Base-by-base conservation (phyloP, 2,797 vertebrate species). In the Sebastes baramenuke region DNA sequence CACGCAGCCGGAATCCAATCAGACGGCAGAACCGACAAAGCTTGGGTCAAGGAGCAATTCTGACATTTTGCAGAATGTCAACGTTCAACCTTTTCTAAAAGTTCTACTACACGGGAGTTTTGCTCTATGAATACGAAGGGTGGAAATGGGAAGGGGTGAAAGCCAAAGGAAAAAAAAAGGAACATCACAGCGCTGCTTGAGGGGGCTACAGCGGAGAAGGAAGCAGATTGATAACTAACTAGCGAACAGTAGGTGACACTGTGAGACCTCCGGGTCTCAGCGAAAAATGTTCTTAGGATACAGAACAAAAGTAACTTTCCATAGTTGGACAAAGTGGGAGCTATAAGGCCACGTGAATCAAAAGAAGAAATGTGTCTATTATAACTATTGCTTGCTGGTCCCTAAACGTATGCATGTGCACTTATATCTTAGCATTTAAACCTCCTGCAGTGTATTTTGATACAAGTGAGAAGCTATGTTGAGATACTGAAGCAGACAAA, bases 41-140 rank as follows among this genome's bases (percentile, higher is more conserved):
- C 76, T 54, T 24, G 77, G 93, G 92, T 94, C 93, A 93, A 91
- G 86, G 91, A 92, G 92, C 88, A 90, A 84, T 87, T 90, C 83
- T 90, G 90, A 91, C 93, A 93, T 92, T 93, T 93, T 83, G 84
- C 84, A 88, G 89, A 92, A 93, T 93, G 90, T 89, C 93, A 89
- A 75, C 56, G 73, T 92, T 89, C 88, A 92, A 91, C 92, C 88
- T 91, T 92, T 91, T 92, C 84, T 91, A 89, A 92, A 93, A 92
- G 89, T 92, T 92, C 68, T 85, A 81, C 86, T 74, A 78, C 83
- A 82, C 64, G 5, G 81, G 80, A 88, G 78, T 92, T 94, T 90
- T 87, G 89, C 83, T 87, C 78, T 52, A 22, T 24, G 68, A 67
- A 83, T 81, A 60, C 8, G 54, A 76, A 77, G 70, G 82, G 74